Percentiles rank a stretch among this genome's conserved stretches.
These are phyloP conservation scores for Pseudopleuronectes americanus DNA, from an alignment of 2,797 vertebrate genomes.

Conservation along the genomic window DNA sequence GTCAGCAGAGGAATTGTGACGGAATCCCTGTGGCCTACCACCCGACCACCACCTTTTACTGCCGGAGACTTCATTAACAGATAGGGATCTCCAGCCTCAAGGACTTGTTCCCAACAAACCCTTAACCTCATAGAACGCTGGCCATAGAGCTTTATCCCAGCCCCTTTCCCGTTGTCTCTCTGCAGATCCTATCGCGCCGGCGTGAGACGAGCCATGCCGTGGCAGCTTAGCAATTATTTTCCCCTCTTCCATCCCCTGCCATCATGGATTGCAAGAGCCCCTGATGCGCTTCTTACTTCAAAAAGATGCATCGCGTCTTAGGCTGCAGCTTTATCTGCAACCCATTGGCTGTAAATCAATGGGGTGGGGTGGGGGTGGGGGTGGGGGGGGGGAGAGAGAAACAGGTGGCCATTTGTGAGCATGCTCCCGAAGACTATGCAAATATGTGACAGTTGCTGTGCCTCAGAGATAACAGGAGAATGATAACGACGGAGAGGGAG, in stretches of 20 bases:
- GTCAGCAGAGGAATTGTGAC: slow-evolving; percentile 53
- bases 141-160: slow-evolving; percentile 41
- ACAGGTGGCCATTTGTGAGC: slow-evolving; percentile 41
- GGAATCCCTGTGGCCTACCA: slow-evolving; percentile 48
- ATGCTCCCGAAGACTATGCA: slow-evolving; percentile 47
- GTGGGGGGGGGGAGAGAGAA: too few species aligned
- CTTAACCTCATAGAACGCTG: slow-evolving; percentile 54
- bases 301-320: slow-evolving; percentile 53
- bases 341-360: slow-evolving; percentile 56
- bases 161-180: slow-evolving; percentile 44
- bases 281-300: slow-evolving; percentile 41
- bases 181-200: slow-evolving; percentile 59
- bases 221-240: slow-evolving; percentile 52
- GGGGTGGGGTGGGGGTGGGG: background rate
- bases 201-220: slow-evolving; percentile 39
- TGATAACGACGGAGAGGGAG: background rate
- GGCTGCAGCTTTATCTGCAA: slow-evolving; percentile 47
- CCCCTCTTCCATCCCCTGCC: slow-evolving; percentile 42
- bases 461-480: slow-evolving; percentile 41
- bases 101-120: slow-evolving; percentile 67
- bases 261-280: slow-evolving; percentile 51
- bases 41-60: slow-evolving; percentile 51
- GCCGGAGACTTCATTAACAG: slow-evolving; percentile 75
- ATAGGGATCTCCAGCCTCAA: slow-evolving; percentile 72
- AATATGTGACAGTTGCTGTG: slow-evolving; percentile 65